These are phyloP conservation scores for Lampris megalopsis DNA, from an alignment of 2,113 vertebrate genomes.

Conservation along the genomic window DNA sequence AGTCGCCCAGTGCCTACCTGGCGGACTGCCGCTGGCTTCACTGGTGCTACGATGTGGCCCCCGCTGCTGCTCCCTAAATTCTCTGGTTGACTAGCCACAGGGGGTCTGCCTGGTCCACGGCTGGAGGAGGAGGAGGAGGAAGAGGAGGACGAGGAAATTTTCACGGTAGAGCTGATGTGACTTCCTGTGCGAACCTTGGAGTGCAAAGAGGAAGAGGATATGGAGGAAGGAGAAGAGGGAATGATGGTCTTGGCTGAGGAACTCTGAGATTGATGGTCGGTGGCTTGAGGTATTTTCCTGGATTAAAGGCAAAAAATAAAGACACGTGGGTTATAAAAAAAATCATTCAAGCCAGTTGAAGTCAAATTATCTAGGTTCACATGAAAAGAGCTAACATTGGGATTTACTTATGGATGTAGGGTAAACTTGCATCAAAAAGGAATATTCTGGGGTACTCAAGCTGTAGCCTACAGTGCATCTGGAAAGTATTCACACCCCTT, in stretches of 20 bases:
- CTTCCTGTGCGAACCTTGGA: slow-evolving; percentile 79
- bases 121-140: slow-evolving; percentile 69
- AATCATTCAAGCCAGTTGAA: too few relatives aligned
- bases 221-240: slow-evolving; percentile 53
- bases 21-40: slow-evolving; percentile 75
- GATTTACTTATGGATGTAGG: too few relatives aligned
- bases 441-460: too few relatives aligned
- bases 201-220: slow-evolving; percentile 72
- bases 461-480: too few relatives aligned
- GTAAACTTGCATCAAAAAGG: too few relatives aligned
- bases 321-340: background rate
- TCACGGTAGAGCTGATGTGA: slow-evolving; percentile 74
- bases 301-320: background rate
- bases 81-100: slow-evolving; percentile 54
- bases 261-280: slow-evolving; percentile 77
- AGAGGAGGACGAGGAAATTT: slow-evolving; percentile 62
- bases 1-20: slow-evolving; percentile 77
- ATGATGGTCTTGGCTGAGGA: slow-evolving; percentile 60
- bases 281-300: slow-evolving; percentile 93
- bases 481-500: too few relatives aligned
- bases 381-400: too few relatives aligned
- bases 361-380: too few relatives aligned
- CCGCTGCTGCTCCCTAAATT: slow-evolving; percentile 68
- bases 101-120: slow-evolving; percentile 62
- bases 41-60: slow-evolving; percentile 75